Evolutionary conservation across 2,797 vertebrate genomes (phyloP).

Genomic region (Apogon talboti): DNA sequence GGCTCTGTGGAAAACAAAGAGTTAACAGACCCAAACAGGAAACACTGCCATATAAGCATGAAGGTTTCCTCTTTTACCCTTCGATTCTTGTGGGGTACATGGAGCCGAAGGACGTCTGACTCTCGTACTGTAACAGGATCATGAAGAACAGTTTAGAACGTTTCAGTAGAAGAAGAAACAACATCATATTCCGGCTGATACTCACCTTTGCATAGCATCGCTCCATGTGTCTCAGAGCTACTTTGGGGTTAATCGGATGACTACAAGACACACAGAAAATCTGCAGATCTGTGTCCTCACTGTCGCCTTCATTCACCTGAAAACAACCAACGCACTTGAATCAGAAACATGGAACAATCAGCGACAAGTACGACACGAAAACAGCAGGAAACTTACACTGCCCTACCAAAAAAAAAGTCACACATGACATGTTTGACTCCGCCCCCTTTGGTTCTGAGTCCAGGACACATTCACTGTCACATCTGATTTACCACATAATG

Average conservation of each 20-base stretch:
- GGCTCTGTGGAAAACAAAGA: constrained; percentile 81
- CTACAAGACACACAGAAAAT: constrained; percentile 97
- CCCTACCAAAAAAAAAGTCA: too few relatives aligned
- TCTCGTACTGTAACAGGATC: constrained; percentile 87
- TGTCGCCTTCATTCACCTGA: constrained; percentile 92
- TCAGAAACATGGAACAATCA: too few relatives aligned
- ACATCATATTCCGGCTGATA: too few relatives aligned
- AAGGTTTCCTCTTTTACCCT: constrained; percentile 83
- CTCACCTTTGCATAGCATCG: constrained; percentile 94
- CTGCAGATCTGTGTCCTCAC: constrained; percentile 93
- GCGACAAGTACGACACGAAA: too few relatives aligned
- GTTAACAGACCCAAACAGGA: background rate
- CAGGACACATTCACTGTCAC: too few relatives aligned
- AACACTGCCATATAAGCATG: background rate
- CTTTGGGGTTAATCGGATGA: constrained; percentile 94
- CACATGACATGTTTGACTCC: too few relatives aligned
- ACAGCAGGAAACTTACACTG: too few relatives aligned
- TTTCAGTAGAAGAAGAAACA: background rate
- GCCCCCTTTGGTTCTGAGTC: too few relatives aligned
- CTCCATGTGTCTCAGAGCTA: constrained; percentile 94
- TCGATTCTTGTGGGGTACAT: constrained; percentile 96
- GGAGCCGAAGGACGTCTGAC: constrained; percentile 95
- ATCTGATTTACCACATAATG: too few relatives aligned
- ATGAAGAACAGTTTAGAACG: too few relatives aligned
- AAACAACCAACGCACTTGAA: background rate